These are phyloP conservation scores for Pituophis catenifer DNA, from an alignment of 2,113 vertebrate genomes.

Conservation along the genomic window DNA sequence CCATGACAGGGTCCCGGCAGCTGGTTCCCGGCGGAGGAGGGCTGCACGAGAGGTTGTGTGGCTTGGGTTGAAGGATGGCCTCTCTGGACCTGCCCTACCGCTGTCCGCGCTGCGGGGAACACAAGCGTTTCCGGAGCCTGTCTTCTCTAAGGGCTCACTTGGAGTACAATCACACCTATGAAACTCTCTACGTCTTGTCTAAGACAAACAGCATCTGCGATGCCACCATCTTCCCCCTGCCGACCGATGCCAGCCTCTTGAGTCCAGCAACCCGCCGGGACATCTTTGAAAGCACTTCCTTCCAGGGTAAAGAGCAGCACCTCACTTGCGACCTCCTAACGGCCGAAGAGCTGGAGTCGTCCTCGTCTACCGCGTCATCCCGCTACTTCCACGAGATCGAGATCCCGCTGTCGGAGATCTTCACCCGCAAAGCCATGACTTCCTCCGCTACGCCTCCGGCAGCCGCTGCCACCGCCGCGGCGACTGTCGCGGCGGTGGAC, in stretches of 20 bases:
- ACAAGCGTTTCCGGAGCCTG: conserved; percentile 98
- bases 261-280: conserved; percentile 76
- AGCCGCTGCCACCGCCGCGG: conserved; percentile 73
- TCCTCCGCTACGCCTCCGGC: conserved; percentile 78
- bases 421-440: conserved; percentile 84
- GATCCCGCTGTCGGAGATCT: conserved; percentile 90
- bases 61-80: conserved; percentile 86
- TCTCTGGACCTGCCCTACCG: conserved; percentile 97
- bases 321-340: conserved; percentile 75
- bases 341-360: conserved; percentile 71
- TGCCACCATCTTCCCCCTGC: conserved; percentile 86
- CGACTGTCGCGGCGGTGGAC: conserved; percentile 82
- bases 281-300: conserved; percentile 87
- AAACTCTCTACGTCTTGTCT: conserved; percentile 97
- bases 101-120: conserved; percentile 96
- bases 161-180: conserved; percentile 99
- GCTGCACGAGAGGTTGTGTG: conserved; percentile 51
- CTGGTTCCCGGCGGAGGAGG: conserved; percentile 6
- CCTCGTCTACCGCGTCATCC: conserved; percentile 66
- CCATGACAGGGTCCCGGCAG: conserved; percentile 40
- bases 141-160: conserved; percentile 94
- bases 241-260: conserved; percentile 81
- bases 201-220: conserved; percentile 97
- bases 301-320: conserved; percentile 87
- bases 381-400: conserved; percentile 93